Base-by-base conservation (phyloP, 2,888 invertebrate species). In the Aromia moschata region DNA sequence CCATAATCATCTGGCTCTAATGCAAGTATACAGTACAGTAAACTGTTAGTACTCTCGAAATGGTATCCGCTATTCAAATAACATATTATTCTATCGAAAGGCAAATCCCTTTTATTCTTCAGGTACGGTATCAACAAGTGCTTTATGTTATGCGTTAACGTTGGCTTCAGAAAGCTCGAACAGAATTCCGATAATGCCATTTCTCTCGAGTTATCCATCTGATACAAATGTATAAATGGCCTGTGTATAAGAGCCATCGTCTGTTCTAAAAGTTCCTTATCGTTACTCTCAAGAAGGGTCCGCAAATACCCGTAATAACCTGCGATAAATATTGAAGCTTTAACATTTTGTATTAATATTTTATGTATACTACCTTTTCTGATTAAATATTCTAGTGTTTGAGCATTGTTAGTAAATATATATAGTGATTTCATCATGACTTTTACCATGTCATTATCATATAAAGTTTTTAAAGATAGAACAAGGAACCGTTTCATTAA, bases 361-460 rank as follows among this genome's bases (percentile, higher is more conserved):
- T 7, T 25, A 25, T 47, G n/a, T 31, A 12, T 56, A 60, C 74
- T 75, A 85, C 86, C 86, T 84, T 84, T 84, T 76, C 81, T 82
- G 7, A 86, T 81, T 58, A 87, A 78, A 77, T 85, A 87, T 47
- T 84, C 77, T 68, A 86, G 82, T 54, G 84, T 86, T 66, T 79
- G 67, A 55, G 71, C 64, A 65, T 74, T 70, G 80, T 82, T 60
- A 7, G 91, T 89, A 72, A 91, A 92, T 17, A 90, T 86, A 77
- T 93, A 92, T 72, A 95, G 81, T 82, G 91, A 89, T 70, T 93
- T 85, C 60, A 94, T 82, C 2, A 92, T 90, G 51, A 92, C 86
- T 15, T 91, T 89, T 62, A 90, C 82, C 2, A 70, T 65, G 36
- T 70, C 57, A 16, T 57, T 56, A 14, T 70, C 66, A 25, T 64